phyloP scores from a whole-genome alignment of 2,888 invertebrate genomes.

The Cerceris ruficornis region DNA sequence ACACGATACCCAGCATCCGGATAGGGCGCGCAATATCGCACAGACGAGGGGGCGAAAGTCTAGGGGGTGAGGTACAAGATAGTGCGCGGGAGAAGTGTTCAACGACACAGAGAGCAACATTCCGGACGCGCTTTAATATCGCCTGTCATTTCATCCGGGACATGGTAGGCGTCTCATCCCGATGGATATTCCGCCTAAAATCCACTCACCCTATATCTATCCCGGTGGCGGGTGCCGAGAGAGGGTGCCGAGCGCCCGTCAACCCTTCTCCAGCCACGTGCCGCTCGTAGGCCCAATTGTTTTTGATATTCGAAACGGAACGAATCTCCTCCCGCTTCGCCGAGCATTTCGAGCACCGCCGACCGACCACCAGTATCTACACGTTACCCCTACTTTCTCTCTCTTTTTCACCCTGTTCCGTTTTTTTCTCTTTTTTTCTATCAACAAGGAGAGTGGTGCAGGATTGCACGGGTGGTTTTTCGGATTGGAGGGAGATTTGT shows the following conservation, averaged over 20 bases:
- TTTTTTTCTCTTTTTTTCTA: background rate
- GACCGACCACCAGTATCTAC: conserved; percentile 17
- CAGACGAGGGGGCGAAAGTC: conserved; percentile 22
- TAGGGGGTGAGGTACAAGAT: conserved; percentile 19
- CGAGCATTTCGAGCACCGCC: conserved; percentile 48
- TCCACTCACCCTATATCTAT: conserved; percentile 37
- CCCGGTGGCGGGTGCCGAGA: conserved; percentile 4
- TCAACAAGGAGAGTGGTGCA: too few species aligned
- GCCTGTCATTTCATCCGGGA: conserved; percentile 67
- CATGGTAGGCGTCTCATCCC: conserved; percentile 39
- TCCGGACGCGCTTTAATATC: conserved; percentile 73
- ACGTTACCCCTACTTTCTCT: background rate
- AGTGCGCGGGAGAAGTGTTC: conserved; percentile 57
- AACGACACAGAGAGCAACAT: conserved; percentile 68
- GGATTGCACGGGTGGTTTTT: too few species aligned
- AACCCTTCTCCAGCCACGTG: conserved; percentile 66
- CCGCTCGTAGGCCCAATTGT: conserved; percentile 68
- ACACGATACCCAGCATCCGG: conserved; percentile 44
- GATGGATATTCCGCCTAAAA: conserved; percentile 50
- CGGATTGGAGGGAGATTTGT: too few species aligned
- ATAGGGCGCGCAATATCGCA: conserved; percentile 8
- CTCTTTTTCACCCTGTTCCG: background rate
- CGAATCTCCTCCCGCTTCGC: conserved; percentile 62
- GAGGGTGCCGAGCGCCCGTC: conserved; percentile 35
- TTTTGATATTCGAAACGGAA: conserved; percentile 76